Conservation (phyloP, 2,797 vertebrate species). For the Borostomias antarcticus region DNA sequence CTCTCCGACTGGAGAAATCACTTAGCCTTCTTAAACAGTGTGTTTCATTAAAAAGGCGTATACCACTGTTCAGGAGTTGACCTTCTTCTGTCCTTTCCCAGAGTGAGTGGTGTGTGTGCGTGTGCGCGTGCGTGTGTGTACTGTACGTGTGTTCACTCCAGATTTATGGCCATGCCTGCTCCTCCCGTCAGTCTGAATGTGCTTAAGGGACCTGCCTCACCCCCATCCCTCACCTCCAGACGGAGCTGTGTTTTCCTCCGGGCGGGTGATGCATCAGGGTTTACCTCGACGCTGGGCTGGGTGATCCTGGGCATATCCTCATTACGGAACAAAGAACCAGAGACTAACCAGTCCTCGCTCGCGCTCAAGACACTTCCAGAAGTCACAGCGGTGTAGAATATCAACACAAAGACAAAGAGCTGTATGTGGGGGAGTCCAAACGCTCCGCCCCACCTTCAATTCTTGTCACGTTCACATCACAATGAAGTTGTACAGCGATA, state of each 20-base stretch:
- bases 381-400: too few species aligned
- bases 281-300: background rate
- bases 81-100: background rate
- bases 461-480: too few species aligned
- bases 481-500: too few species aligned
- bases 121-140: background rate
- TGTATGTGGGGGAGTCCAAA: too few species aligned
- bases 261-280: background rate
- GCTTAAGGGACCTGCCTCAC: background rate
- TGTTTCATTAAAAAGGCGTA: background rate
- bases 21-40: conserved; percentile 1
- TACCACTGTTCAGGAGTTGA: conserved; percentile 13
- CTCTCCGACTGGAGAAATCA: background rate
- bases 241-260: background rate
- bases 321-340: background rate
- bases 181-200: background rate
- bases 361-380: background rate
- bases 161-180: conserved; percentile 1
- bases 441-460: too few species aligned
- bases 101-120: background rate
- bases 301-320: background rate
- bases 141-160: conserved; percentile 12
- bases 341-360: background rate
- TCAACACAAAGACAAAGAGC: too few species aligned
- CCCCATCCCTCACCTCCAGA: background rate